Evolutionary conservation across 2,113 vertebrate species (phyloP), one percentile per base, ranked within the genome.

Genomic region (Athene noctua): DNA sequence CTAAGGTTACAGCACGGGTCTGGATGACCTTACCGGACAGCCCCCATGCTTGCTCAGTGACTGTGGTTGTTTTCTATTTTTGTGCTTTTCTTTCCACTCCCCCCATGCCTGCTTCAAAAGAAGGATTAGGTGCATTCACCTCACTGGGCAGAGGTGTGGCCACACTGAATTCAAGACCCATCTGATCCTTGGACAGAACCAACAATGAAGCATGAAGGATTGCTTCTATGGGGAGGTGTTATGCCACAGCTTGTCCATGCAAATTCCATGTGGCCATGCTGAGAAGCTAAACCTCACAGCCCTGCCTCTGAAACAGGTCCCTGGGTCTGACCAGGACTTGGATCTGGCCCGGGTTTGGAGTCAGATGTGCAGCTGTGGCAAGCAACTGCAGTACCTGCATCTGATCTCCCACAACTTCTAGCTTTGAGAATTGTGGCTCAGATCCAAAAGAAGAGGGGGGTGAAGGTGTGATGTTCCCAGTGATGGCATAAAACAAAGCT

Each of bases 231-330:
- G 36, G 44, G 44, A 77, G 36, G 10, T 51, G 20, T 73, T 36
- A 32, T 0, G 0, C 75, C 29, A 18, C 30, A 78, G 32, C 65
- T 67, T n/a, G 15, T 54, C n/a, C 4, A 0, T 22, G 36, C 0
- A 8, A 47, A 68, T 52, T 26, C 34, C 17, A 14, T 1, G 17
- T 54, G 30, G 40, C 30, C 11, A 1, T 34, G 81, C n/a, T 29
- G 54, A 40, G 68, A 55, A 86, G 52, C 12, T 74, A 36, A 72
- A 72, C 20, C 47, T 58, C 49, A 44, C 23, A 63, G 19, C 17
- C 18, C 26, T 32, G 49, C 21, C 49, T 57, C 68, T 83, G 63
- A 66, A 86, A 65, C 3, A 15, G 52, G 44, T 54, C 26, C 4
- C 49, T 17, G 40, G 14, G 3, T 59, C 74, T 63, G 71, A 67